Evolutionary conservation across 2,113 vertebrate species (phyloP).

Genomic region (Rhipidura dahli): DNA sequence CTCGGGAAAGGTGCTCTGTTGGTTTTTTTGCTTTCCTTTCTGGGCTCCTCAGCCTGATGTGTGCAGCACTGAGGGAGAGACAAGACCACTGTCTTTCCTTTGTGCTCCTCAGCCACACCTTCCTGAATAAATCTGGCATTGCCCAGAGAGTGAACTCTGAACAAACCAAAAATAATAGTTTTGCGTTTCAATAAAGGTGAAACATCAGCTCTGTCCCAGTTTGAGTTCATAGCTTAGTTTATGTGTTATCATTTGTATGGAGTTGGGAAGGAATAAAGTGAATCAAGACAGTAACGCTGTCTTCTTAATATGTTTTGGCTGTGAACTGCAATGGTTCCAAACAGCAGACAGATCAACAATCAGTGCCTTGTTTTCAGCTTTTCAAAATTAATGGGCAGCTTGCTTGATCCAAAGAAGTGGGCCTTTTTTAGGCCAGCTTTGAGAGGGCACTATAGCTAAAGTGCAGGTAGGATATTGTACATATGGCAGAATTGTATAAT

Average conservation of each 20-base stretch:
- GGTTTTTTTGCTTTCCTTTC: background rate
- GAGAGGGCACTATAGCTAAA: background rate
- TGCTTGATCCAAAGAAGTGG: background rate
- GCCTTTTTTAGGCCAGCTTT: background rate
- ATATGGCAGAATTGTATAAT: background rate
- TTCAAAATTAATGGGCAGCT: background rate
- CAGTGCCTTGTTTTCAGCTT: background rate
- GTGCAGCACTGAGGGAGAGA: background rate
- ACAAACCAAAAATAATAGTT: background rate
- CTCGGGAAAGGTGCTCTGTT: background rate
- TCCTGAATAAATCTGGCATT: background rate
- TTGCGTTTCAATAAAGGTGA: background rate
- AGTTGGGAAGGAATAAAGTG: background rate
- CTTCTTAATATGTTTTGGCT: background rate
- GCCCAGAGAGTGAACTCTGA: background rate
- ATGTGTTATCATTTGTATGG: background rate
- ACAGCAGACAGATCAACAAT: background rate
- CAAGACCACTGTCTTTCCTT: background rate
- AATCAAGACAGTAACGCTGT: background rate
- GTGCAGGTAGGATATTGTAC: background rate
- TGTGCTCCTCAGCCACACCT: background rate
- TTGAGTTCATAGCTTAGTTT: background rate
- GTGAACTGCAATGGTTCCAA: background rate
- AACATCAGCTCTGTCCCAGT: background rate
- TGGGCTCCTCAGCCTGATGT: background rate